Percentiles rank a stretch among this genome's conserved stretches.
phyloP scores from a whole-genome alignment of 2,888 invertebrate genomes.

The Amphimallon solstitiale region DNA sequence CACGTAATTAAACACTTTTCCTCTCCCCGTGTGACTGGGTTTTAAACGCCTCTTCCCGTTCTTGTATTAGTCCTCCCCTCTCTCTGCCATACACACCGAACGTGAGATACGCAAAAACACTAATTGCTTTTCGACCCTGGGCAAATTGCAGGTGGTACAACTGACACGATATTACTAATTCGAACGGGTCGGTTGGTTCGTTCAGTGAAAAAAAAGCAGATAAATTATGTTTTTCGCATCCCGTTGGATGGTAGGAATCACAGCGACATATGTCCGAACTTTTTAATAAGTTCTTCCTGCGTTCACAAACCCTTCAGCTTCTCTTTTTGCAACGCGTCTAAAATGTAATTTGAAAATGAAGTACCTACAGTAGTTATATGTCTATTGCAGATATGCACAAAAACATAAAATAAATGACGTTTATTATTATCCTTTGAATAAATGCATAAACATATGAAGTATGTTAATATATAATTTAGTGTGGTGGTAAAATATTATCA shows the following conservation, averaged over 20 bases:
- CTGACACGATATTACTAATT: slow-evolving; percentile 55
- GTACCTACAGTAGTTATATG: neutral
- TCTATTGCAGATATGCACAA: neutral
- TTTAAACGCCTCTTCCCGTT: slow-evolving; percentile 41
- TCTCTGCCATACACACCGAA: slow-evolving; percentile 51
- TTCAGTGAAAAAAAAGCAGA: slow-evolving; percentile 43
- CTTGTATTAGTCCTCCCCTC: slow-evolving; percentile 51
- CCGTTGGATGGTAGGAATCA: slow-evolving; percentile 22
- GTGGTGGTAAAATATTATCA: no score
- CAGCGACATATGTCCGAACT: slow-evolving; percentile 33
- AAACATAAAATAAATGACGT: neutral
- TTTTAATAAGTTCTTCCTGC: slow-evolving; percentile 27
- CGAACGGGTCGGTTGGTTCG: slow-evolving; percentile 37
- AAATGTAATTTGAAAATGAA: slow-evolving; percentile 17
- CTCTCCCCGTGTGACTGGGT: neutral
- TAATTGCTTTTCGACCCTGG: slow-evolving; percentile 62
- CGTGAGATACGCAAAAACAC: slow-evolving; percentile 63
- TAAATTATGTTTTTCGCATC: slow-evolving; percentile 42
- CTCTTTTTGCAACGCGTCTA: neutral
- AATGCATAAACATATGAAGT: no score
- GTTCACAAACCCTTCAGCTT: slow-evolving; percentile 17
- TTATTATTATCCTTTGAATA: no score
- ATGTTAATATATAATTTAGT: no score
- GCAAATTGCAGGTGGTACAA: slow-evolving; percentile 64
- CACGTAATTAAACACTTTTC: slow-evolving; percentile 39